Evolutionary conservation across 2,113 vertebrate species (phyloP).

Genomic region (Tachysurus fulvidraco): DNA sequence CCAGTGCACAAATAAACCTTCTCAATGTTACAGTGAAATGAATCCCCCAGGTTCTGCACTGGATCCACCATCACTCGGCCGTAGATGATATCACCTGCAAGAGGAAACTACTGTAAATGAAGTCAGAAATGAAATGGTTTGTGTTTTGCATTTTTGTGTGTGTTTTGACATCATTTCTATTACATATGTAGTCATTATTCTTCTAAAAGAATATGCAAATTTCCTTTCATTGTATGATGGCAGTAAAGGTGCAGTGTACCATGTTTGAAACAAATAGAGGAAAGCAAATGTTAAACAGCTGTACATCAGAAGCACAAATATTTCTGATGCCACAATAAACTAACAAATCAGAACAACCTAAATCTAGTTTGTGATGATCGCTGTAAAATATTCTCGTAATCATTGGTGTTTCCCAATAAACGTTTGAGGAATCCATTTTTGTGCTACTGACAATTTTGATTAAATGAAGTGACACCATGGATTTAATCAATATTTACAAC

Average conservation of each 20-base stretch:
- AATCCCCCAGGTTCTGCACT: conserved; percentile 91
- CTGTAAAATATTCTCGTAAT: neutral
- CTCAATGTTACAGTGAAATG: conserved; percentile 94
- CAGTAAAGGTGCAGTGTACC: neutral
- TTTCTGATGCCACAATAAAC: neutral
- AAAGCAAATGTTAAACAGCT: neutral
- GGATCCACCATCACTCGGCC: conserved; percentile 96
- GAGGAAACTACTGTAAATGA: neutral
- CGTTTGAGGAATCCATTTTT: neutral
- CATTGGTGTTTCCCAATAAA: neutral
- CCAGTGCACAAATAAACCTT: conserved; percentile 95
- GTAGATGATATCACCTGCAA: conserved; percentile 84
- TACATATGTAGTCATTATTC: neutral
- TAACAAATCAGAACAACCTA: too few relatives aligned
- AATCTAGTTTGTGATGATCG: neutral
- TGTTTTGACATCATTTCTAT: neutral
- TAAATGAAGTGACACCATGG: neutral
- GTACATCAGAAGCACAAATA: neutral
- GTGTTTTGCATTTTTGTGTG: neutral
- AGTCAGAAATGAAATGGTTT: neutral
- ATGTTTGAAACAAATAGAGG: neutral
- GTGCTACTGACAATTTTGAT: neutral
- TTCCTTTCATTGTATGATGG: neutral
- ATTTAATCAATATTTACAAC: neutral
- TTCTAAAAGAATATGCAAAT: neutral